phyloP scores from a whole-genome alignment of 2,113 vertebrate species.

The Archilochus colubris region DNA sequence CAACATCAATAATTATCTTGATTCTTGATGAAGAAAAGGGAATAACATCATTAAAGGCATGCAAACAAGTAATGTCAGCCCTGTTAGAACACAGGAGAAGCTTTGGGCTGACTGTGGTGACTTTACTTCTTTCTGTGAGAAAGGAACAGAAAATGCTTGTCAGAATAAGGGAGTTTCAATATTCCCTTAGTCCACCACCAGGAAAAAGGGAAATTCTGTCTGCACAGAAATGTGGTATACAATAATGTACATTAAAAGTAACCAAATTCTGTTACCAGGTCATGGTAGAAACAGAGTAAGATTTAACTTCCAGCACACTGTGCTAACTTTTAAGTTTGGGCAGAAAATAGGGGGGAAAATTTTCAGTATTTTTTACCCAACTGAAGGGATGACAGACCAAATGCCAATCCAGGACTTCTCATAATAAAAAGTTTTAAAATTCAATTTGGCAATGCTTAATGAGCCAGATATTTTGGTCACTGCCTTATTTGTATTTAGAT shows the following conservation, averaged over 20 bases:
- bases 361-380: neutral
- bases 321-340: neutral
- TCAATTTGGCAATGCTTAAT: neutral
- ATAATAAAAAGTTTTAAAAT: neutral
- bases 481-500: neutral
- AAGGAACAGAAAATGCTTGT: neutral
- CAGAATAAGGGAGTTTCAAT: neutral
- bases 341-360: neutral
- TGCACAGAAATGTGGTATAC: neutral
- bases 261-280: neutral
- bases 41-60: neutral
- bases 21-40: neutral
- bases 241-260: neutral
- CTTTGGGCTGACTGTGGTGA: neutral
- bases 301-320: neutral
- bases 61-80: neutral
- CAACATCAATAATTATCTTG: neutral
- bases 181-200: neutral
- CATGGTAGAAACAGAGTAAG: neutral
- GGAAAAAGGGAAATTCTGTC: neutral
- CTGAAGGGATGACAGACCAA: neutral
- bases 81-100: neutral
- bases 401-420: neutral
- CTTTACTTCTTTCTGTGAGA: neutral
- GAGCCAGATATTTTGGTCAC: neutral